Evolutionary conservation across 2,797 vertebrate genomes (phyloP), one percentile per base, ranked within the genome.

Genomic region (Anas bahamensis): DNA sequence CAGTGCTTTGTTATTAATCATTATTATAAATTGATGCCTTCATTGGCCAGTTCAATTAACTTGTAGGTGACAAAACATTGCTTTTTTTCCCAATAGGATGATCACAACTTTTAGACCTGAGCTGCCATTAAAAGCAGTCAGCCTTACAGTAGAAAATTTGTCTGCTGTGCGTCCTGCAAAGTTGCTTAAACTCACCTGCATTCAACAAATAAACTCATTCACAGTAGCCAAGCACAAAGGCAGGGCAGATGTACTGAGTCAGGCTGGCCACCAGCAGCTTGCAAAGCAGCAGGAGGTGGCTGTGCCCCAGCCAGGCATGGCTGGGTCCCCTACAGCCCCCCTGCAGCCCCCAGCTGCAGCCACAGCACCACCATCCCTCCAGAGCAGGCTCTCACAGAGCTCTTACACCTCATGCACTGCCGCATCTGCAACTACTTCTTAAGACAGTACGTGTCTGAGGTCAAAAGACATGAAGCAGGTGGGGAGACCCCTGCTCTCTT

Each of bases 21-120:
- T 83, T 91, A 82, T 95, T 96, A 86, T 89, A 89, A 88, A 94
- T 59, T 39, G 89, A 88, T 94, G 91, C 91, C 44, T 86, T 91
- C 74, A 52, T 19, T 61, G 56, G n/a, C 42, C 76, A 31, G 10
- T 86, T 95, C 57, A 78, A 1, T 83, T 95, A 90, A 92, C 44
- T 69, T 68, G 44, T 50, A 80, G 48, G 60, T 80, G 66, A 92
- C 80, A 88, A 59, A 94, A 83, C 77, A 81, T 17, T 82, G 66
- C 3, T 55, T 63, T 86, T 86, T 86, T 72, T 39, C 50, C 48
- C 37, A 23, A 44, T 83, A 11, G 39, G 28, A 9, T 82, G 74
- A 92, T 35, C 31, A 31, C 11, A 56, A 66, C 24, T 18, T 7
- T 29, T 33, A 69, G 59, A 78, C 18, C 31, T 78, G 41, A 56